Conservation (phyloP, 2,888 invertebrate species). For the Belgica antarctica region DNA sequence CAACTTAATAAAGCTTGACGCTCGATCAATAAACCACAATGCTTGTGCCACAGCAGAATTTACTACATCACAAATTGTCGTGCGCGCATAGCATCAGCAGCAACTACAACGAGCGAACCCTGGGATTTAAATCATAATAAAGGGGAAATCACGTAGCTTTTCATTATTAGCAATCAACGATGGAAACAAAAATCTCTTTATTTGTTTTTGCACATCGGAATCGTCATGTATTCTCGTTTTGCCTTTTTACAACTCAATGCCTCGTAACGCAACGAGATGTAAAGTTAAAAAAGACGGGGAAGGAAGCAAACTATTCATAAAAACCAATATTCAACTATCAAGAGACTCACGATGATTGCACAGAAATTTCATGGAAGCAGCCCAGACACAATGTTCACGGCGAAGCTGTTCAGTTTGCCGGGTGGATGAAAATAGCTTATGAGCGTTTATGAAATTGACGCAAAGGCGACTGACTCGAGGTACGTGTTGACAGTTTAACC, state of each 20-base stretch:
- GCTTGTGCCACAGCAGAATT: not conserved
- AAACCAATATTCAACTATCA: not conserved
- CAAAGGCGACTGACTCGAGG: too few relatives aligned
- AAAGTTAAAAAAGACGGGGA: not conserved
- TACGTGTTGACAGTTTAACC: too few relatives aligned
- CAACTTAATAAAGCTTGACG: conserved; percentile 28
- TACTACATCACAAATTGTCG: not conserved
- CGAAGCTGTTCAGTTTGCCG: not conserved
- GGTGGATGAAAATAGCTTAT: too few relatives aligned
- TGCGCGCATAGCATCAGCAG: not conserved
- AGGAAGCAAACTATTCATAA: not conserved
- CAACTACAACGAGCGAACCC: too few relatives aligned
- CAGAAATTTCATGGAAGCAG: not conserved
- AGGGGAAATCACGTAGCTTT: conserved; percentile 38
- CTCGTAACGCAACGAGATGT: too few relatives aligned
- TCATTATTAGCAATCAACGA: conserved; percentile 37
- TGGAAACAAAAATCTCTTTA: conserved; percentile 6
- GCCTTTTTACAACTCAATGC: not conserved
- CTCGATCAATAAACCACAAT: conserved; percentile 9
- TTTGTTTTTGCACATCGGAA: conserved; percentile 26
- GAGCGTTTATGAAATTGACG: too few relatives aligned
- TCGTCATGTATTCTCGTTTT: not conserved
- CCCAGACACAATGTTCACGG: conserved; percentile 6
- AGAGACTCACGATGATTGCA: conserved; percentile 4
- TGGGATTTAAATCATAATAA: conserved; percentile 6